A percentile compares a stretch with the other conserved stretches of the same genome.
Evolutionary conservation across 2,888 invertebrate genomes (phyloP).

Genomic region (Timandra comae): DNA sequence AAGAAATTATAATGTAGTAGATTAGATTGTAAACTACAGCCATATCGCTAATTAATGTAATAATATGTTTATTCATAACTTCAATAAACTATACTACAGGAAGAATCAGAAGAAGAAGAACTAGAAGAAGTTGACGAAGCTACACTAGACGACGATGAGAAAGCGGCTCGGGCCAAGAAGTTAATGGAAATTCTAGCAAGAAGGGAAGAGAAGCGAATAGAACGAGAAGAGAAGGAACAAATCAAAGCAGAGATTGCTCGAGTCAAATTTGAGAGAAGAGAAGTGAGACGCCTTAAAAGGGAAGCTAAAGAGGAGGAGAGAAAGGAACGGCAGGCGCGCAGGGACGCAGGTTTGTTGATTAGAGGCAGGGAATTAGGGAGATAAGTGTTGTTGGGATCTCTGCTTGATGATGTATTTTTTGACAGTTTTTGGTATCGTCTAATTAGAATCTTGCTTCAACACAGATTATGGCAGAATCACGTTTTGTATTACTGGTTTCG

Average conservation of each 20-base stretch:
- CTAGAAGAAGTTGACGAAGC: constrained; percentile 62
- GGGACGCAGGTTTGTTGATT: constrained; percentile 48
- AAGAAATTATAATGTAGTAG: too few species aligned
- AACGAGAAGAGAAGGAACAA: constrained; percentile 39
- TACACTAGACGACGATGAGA: constrained; percentile 61
- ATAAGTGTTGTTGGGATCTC: too few species aligned
- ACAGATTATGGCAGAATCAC: too few species aligned
- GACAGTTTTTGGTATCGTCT: too few species aligned
- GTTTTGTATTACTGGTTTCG: too few species aligned
- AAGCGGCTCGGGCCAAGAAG: constrained; percentile 44
- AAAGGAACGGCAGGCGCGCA: constrained; percentile 41
- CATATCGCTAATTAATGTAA: too few species aligned
- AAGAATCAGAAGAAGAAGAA: constrained; percentile 44
- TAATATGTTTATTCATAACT: too few species aligned
- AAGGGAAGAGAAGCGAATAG: constrained; percentile 41
- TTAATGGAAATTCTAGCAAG: constrained; percentile 34
- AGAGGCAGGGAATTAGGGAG: too few species aligned
- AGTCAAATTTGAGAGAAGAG: constrained; percentile 51
- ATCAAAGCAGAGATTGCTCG: constrained; percentile 43
- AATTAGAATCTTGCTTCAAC: too few species aligned
- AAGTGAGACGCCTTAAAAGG: constrained; percentile 44
- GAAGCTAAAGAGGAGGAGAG: constrained; percentile 48
- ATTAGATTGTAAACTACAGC: too few species aligned
- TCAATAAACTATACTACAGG: too few species aligned
- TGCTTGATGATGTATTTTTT: too few species aligned